A percentile compares a stretch with the other conserved stretches of the same genome.
These are phyloP conservation scores for Poeciliopsis turneri DNA, from an alignment of 2,797 vertebrate genomes.

Conservation along the genomic window DNA sequence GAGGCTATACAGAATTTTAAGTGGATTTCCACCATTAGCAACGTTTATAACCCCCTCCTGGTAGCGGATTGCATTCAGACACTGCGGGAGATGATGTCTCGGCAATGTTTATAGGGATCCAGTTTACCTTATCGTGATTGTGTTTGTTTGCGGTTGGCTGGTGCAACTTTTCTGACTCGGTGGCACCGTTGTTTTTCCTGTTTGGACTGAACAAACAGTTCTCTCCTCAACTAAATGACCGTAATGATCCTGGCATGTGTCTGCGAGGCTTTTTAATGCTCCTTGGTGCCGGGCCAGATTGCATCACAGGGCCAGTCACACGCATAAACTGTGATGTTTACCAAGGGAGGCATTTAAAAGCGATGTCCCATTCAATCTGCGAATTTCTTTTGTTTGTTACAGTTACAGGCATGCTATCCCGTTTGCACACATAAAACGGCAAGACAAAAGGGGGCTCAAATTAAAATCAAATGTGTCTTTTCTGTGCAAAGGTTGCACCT, in stretches of 20 bases:
- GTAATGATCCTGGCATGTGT: conserved; percentile 78
- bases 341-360: conserved; percentile 57
- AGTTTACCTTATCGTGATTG: conserved; percentile 53
- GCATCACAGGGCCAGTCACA: conserved; percentile 79
- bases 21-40: conserved; percentile 38
- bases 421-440: not conserved
- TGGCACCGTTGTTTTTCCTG: conserved; percentile 73
- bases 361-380: conserved; percentile 42
- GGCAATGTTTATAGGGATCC: conserved; percentile 51
- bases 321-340: conserved; percentile 73
- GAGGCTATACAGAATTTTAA: conserved; percentile 18
- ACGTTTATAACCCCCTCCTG: conserved; percentile 30
- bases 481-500: not conserved
- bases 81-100: conserved; percentile 52
- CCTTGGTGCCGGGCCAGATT: conserved; percentile 80
- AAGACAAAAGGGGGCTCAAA: not conserved
- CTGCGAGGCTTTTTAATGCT: conserved; percentile 72
- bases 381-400: conserved; percentile 26
- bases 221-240: conserved; percentile 68
- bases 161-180: conserved; percentile 66
- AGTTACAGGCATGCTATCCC: not conserved
- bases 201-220: conserved; percentile 78
- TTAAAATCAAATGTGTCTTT: not conserved
- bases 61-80: conserved; percentile 37
- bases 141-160: conserved; percentile 66